Evolutionary conservation across 1,140 invertebrate species (phyloP).

Genomic region (Eumaeus atala): DNA sequence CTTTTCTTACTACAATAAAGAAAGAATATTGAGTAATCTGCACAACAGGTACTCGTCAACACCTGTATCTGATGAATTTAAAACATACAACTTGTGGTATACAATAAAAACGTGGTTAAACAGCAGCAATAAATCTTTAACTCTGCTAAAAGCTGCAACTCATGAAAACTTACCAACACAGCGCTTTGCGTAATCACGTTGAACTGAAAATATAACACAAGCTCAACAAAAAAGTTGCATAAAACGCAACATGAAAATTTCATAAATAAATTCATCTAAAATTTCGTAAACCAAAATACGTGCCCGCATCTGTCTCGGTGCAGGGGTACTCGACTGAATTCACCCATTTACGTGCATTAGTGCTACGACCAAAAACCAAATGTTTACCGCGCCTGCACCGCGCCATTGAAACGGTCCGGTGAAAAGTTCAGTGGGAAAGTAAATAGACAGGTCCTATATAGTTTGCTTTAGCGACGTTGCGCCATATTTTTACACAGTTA

Average conservation of each 20-base stretch:
- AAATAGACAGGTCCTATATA: neutral
- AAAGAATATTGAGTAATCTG: too few species aligned
- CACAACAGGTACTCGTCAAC: too few species aligned
- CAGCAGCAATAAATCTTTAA: too few species aligned
- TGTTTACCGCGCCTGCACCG: slow-evolving; percentile 27
- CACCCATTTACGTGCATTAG: slow-evolving; percentile 26
- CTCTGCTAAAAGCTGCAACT: too few species aligned
- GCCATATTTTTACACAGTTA: too few species aligned
- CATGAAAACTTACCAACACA: neutral
- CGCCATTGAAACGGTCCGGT: slow-evolving; percentile 1
- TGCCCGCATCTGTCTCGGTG: slow-evolving; percentile 22
- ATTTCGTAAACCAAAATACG: slow-evolving; percentile 14
- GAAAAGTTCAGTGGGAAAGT: neutral
- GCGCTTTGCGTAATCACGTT: neutral
- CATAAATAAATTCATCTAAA: slow-evolving; percentile 11
- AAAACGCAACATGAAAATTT: slow-evolving; percentile 8
- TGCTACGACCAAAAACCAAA: slow-evolving; percentile 20
- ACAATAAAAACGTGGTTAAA: too few species aligned
- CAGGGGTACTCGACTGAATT: slow-evolving; percentile 20
- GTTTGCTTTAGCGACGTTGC: too few species aligned
- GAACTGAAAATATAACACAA: neutral
- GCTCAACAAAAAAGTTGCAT: slow-evolving; percentile 1
- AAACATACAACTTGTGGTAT: too few species aligned
- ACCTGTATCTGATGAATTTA: too few species aligned
- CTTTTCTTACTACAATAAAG: too few species aligned